A percentile compares a stretch with the other conserved stretches of the same genome.
These are phyloP conservation scores for Beaufortia kweichowensis DNA, from an alignment of 2,113 vertebrate species.

Conservation along the genomic window DNA sequence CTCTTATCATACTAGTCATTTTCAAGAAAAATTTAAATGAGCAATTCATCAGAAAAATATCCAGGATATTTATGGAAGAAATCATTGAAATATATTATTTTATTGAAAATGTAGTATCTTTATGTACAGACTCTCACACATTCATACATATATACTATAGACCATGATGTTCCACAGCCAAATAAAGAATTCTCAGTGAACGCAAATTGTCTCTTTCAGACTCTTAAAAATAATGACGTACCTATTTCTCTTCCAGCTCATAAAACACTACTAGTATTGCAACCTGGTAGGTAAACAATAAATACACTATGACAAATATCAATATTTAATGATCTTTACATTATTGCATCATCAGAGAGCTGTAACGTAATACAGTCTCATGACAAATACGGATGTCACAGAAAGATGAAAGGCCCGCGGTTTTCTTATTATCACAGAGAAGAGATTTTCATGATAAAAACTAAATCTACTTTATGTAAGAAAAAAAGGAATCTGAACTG, in stretches of 20 bases:
- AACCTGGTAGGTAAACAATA: slow-evolving; percentile 75
- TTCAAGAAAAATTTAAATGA: not conserved
- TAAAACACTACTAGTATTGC: slow-evolving; percentile 73
- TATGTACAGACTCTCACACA: slow-evolving; percentile 82
- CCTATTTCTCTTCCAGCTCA: slow-evolving; percentile 64
- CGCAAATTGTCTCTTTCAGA: slow-evolving; percentile 64
- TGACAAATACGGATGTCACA: slow-evolving; percentile 73
- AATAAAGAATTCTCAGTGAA: slow-evolving; percentile 65
- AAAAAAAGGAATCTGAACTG: slow-evolving; percentile 42
- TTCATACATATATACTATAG: slow-evolving; percentile 68
- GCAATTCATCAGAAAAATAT: slow-evolving; percentile 48
- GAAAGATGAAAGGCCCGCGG: slow-evolving; percentile 64
- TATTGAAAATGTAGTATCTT: slow-evolving; percentile 90
- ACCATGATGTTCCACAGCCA: slow-evolving; percentile 74
- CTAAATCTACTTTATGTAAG: slow-evolving; percentile 63
- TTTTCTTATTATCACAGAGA: slow-evolving; percentile 69
- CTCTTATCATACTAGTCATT: not conserved
- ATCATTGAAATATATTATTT: slow-evolving; percentile 72
- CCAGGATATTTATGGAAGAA: slow-evolving; percentile 48
- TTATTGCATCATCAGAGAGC: slow-evolving; percentile 89
- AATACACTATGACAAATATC: slow-evolving; percentile 76
- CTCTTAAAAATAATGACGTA: slow-evolving; percentile 66
- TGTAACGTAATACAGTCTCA: slow-evolving; percentile 78
- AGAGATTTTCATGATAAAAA: slow-evolving; percentile 61
- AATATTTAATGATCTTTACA: slow-evolving; percentile 85